Base-by-base conservation (phyloP, 2,113 vertebrate genomes). In the Cynoglossus semilaevis region DNA sequence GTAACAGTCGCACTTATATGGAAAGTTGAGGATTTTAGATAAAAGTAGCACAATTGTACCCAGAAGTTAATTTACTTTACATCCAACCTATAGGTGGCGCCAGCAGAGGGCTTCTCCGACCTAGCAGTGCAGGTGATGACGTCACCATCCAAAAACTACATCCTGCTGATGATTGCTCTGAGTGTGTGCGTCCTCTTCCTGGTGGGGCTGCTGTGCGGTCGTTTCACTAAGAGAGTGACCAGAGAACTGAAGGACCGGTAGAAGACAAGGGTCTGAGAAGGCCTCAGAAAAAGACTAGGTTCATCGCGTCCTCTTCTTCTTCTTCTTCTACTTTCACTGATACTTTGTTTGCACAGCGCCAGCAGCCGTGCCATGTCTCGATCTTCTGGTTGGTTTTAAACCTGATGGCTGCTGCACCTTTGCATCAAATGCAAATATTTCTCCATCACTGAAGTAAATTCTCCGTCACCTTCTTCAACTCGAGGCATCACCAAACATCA, bases 171-270 rank as follows among this genome's bases (percentile, higher is more conserved):
- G 83, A 94, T 94, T 77, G 84, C 93, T 85, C 92, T 37, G 91
- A 90, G 93, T 70, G 92, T 99, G 86, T 95, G 92, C 91, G 38
- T 97, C 70, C 89, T 99, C 58, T 98, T 99, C 89, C 89, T 98
- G 74, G 89, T 97, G 13, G 97, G 97, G 58, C 92, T 98, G 77
- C 91, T 98, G 85, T 99, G 96, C 59, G 97, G 97, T 63, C 94
- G 97, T 45, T 94, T 98, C 88, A 99, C 97, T 67, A 99, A 99
- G 84, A 91, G 93, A 22, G 94, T 98, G 84, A 95, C 94, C 87
- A 95, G 88, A 66, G 82, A 98, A 93, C 93, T 97, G 78, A 99
- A 99, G 89, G 92, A 98, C 93, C 96, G 96, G 93, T 99, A 99
- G 93, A 97, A 87, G 88, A 92, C 91, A 91, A 93, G 92, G 1